Conservation (phyloP, 2,113 vertebrate genomes). For the Alethe castanea region DNA sequence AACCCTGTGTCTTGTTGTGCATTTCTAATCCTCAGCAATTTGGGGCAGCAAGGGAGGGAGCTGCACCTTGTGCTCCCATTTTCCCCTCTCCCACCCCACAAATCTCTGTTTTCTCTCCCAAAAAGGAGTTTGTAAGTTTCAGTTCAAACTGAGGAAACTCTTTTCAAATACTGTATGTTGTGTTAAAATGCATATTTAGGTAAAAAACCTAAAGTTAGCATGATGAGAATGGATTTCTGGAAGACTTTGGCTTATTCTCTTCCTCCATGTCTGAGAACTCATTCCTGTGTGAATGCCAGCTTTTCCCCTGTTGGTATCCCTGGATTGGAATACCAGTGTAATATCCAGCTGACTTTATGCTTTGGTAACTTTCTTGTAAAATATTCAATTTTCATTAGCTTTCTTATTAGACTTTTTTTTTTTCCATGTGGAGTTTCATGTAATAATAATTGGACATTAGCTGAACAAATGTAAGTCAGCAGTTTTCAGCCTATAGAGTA, state of each 20-base stretch:
- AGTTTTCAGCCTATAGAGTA: neutral
- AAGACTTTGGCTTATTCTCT: neutral
- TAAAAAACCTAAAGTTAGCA: neutral
- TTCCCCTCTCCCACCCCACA: fast-evolving
- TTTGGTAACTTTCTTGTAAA: conserved; percentile 10
- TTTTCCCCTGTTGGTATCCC: neutral
- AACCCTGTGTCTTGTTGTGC: neutral
- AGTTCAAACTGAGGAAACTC: neutral
- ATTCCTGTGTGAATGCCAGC: neutral
- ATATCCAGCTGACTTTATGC: neutral
- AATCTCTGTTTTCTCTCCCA: neutral
- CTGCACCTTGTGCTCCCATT: neutral
- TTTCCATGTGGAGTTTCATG: neutral
- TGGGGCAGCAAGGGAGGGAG: neutral
- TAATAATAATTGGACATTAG: conserved; percentile 13
- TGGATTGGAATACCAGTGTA: neutral
- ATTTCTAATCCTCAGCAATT: neutral
- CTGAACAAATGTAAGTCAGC: conserved; percentile 7
- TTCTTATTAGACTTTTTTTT: neutral
- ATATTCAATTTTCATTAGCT: conserved; percentile 34
- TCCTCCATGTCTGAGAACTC: neutral
- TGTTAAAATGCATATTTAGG: neutral
- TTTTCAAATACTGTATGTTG: neutral
- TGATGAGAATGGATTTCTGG: neutral
- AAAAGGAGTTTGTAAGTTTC: neutral